phyloP scores from a whole-genome alignment of 2,888 invertebrate genomes.

The Gibbula magus region DNA sequence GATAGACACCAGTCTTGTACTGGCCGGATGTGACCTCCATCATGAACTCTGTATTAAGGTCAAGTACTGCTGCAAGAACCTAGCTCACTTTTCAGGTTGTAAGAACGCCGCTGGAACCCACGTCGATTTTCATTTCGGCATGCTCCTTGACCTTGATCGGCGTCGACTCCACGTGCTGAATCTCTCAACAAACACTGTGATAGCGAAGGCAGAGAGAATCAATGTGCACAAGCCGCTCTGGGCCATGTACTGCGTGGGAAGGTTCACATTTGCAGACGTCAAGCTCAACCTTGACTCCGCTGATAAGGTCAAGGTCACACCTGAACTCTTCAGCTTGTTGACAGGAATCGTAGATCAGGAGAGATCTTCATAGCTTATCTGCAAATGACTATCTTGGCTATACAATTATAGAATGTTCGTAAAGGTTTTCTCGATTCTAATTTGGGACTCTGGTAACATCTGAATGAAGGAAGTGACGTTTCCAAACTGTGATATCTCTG shows the following conservation, averaged over 20 bases:
- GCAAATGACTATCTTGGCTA: too few species aligned
- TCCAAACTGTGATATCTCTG: too few species aligned
- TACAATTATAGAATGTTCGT: too few species aligned
- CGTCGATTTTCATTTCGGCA: not conserved
- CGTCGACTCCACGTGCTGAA: not conserved
- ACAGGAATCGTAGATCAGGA: not conserved
- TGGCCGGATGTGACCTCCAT: slow-evolving; percentile 16
- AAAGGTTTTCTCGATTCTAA: too few species aligned
- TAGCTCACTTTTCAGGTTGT: not conserved
- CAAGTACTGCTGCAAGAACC: slow-evolving; percentile 4
- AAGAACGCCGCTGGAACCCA: not conserved
- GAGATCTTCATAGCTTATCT: not conserved
- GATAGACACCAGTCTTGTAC: not conserved
- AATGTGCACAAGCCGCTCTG: not conserved
- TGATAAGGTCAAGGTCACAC: not conserved
- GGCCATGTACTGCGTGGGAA: slow-evolving; percentile 10
- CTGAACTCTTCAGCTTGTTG: not conserved
- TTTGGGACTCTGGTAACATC: too few species aligned
- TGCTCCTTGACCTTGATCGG: not conserved
- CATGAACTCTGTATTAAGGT: slow-evolving; percentile 3
- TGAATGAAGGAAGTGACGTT: too few species aligned
- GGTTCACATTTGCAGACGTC: slow-evolving; percentile 16
- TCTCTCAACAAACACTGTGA: not conserved
- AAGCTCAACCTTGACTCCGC: not conserved
- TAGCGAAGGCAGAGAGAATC: not conserved